A percentile compares a stretch with the other conserved stretches of the same genome.
These are phyloP conservation scores for Diaperis boleti DNA, from an alignment of 2,888 invertebrate species.

Conservation along the genomic window DNA sequence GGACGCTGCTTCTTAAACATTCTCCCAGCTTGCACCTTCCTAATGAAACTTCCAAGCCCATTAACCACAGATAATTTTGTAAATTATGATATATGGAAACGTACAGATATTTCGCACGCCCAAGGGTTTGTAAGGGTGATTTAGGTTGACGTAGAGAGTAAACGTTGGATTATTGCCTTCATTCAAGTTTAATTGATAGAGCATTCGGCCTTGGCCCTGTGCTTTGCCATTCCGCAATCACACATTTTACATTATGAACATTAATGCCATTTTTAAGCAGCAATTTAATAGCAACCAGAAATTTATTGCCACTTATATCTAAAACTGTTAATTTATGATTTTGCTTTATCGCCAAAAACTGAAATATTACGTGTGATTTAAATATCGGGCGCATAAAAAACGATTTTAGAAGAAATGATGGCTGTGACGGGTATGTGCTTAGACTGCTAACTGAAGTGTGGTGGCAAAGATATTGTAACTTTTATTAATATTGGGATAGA, in stretches of 20 bases:
- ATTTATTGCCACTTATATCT: slow-evolving; percentile 29
- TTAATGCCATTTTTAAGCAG: slow-evolving; percentile 6
- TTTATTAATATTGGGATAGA: no score
- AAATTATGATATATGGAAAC: slow-evolving; percentile 33
- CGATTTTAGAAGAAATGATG: background rate
- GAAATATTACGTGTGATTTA: slow-evolving; percentile 30
- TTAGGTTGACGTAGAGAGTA: slow-evolving; percentile 30
- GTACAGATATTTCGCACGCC: slow-evolving; percentile 27
- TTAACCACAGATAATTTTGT: slow-evolving; percentile 33
- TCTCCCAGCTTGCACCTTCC: slow-evolving; percentile 6
- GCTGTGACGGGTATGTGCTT: background rate
- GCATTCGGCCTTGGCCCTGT: slow-evolving; percentile 22
- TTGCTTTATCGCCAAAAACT: slow-evolving; percentile 27
- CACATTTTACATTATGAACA: slow-evolving; percentile 15
- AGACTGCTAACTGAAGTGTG: background rate
- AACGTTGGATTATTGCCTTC: slow-evolving; percentile 24
- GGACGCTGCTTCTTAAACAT: no score
- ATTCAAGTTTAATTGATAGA: slow-evolving; percentile 34
- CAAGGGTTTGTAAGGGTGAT: slow-evolving; percentile 31
- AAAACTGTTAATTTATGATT: slow-evolving; percentile 22
- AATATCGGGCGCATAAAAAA: slow-evolving; percentile 11
- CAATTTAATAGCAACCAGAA: slow-evolving; percentile 2
- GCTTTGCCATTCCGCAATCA: slow-evolving; percentile 4
- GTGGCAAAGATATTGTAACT: no score
- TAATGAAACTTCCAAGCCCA: slow-evolving; percentile 21